Conservation (phyloP, 2,797 vertebrate species). For the Nyctalus aviator region DNA sequence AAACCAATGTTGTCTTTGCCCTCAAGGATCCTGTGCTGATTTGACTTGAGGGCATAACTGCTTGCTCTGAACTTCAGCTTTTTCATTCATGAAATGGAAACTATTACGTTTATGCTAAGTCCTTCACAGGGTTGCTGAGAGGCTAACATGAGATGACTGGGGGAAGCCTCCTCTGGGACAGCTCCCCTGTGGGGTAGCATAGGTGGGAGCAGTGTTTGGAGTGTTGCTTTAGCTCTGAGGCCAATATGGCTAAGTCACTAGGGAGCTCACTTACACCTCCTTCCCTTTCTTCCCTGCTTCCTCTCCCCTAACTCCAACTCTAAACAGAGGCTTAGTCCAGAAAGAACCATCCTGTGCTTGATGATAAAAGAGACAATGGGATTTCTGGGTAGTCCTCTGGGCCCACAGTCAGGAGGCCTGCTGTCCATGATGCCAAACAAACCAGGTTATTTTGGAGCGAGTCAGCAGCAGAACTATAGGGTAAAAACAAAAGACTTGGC, state of each 20-base stretch:
- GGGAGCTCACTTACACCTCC: background rate
- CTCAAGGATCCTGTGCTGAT: background rate
- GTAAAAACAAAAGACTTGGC: conserved; percentile 58
- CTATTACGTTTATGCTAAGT: background rate
- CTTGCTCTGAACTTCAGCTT: background rate
- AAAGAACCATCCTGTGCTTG: background rate
- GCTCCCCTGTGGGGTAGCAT: background rate
- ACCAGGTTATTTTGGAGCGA: conserved; percentile 13
- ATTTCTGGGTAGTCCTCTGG: conserved; percentile 48
- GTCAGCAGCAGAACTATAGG: background rate
- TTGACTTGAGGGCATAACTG: background rate
- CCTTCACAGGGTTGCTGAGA: background rate
- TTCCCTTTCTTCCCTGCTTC: background rate
- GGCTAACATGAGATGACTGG: background rate
- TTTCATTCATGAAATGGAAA: background rate
- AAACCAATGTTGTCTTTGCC: background rate
- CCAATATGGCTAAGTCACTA: background rate
- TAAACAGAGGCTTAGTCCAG: conserved; percentile 43
- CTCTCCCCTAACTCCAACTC: background rate
- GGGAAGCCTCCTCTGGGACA: background rate
- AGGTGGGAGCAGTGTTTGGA: background rate
- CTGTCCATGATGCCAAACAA: conserved; percentile 24
- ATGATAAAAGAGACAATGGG: conserved; percentile 50
- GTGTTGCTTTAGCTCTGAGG: background rate
- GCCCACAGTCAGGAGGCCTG: background rate